These are phyloP conservation scores for Sinelater perroti DNA, from an alignment of 2,888 invertebrate genomes.

Conservation along the genomic window DNA sequence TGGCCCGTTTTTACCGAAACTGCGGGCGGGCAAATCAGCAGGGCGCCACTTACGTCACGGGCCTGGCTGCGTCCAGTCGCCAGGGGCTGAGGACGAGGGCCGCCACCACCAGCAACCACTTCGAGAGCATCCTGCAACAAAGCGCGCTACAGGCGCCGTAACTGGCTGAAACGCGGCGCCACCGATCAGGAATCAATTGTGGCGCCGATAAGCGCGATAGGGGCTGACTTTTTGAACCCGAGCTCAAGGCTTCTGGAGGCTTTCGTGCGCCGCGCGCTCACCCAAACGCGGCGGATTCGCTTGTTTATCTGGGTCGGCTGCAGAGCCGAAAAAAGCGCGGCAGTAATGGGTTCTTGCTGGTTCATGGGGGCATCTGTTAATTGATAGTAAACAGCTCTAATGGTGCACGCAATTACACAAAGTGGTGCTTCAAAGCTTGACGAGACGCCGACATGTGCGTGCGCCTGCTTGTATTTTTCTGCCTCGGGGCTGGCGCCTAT, in stretches of 20 bases:
- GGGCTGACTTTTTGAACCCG: conserved; percentile 33
- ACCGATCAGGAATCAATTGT: conserved; percentile 3
- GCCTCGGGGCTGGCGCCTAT: conserved; percentile 12
- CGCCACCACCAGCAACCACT: background rate
- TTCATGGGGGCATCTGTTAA: conserved; percentile 12
- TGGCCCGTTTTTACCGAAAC: conserved; percentile 10
- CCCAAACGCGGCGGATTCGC: background rate
- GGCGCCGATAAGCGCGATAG: conserved; percentile 29
- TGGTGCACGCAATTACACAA: conserved; percentile 16
- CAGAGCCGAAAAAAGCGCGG: background rate
- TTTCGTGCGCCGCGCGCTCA: background rate
- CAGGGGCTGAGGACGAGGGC: background rate
- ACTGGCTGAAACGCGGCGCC: conserved; percentile 17
- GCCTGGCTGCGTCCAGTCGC: background rate
- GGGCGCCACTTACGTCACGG: conserved; percentile 25
- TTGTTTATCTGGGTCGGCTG: conserved; percentile 4
- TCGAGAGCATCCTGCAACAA: background rate
- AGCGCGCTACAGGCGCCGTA: background rate
- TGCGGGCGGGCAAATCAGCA: background rate
- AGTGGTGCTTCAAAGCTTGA: conserved; percentile 13
- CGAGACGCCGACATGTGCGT: conserved; percentile 7
- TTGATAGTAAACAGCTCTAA: conserved; percentile 14
- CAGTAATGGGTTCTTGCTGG: background rate
- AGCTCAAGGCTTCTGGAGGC: conserved; percentile 22
- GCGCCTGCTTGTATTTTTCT: conserved; percentile 7